Base-by-base conservation (phyloP, 2,888 invertebrate species). In the Mimachlamys varia region DNA sequence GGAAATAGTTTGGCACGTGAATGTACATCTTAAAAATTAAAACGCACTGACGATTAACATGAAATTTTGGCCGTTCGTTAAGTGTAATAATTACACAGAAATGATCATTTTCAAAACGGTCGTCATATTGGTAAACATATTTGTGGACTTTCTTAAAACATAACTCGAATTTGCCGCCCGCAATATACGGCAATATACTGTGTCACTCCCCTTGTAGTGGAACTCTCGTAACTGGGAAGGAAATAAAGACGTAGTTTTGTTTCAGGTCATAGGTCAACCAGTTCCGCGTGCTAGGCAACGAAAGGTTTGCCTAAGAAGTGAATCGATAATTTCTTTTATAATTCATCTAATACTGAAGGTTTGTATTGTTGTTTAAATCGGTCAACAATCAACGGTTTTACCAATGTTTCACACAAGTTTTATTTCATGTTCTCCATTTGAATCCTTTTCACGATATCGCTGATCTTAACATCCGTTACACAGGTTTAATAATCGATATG, bases 261-360 rank as follows among this genome's bases (percentile, higher is more conserved):
- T 76, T 76, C 27, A 76, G 76, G 33, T 76, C 76, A 76, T 27
- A 76, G 76, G 76, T 76, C 76, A 76, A 27, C 76, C 76, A 76
- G 27, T 76, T 76, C 76, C 76, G 76, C 76, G 76, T 76, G 76
- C 76, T 76, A 76, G 76, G 76, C 76, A 76, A 76, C 76, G 76
- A 76, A 76, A 76, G 76, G 76, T 76, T 76, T 76, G 76, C 76
- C 76, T 76, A 0, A 19, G 76, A 76, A 76, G 76, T 76, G 76
- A 76, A 76, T 76, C 76, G 76, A 76, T 76, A 76, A 76, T 76
- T 76, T 76, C 76, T 76, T 76, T 22, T 22, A 76, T 33, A 76
- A 76, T 76, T 76, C 76, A 76, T 76, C 22, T 33, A 76, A 33
- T 76, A 27, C 76, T 76, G 76, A 76, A 76, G 76, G 76, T 76